Conservation (phyloP, 2,797 vertebrate genomes). For the Epinephelus awoara region DNA sequence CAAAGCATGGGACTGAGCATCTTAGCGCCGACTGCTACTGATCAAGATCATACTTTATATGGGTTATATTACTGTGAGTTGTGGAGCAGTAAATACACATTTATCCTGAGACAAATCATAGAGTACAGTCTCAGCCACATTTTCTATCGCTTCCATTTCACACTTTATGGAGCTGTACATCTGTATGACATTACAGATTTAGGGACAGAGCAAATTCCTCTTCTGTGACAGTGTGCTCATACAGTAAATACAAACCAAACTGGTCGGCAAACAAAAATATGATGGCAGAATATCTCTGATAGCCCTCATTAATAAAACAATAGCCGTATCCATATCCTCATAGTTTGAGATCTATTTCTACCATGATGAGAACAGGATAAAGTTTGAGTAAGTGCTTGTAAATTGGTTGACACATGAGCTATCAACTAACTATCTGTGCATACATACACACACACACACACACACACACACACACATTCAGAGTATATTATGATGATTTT, state of each 20-base stretch:
- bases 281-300: constrained; percentile 8
- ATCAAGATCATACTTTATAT: constrained; percentile 50
- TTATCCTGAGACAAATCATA: constrained; percentile 65
- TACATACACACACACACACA: not conserved
- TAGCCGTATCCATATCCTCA: not conserved
- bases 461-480: not conserved
- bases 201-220: constrained; percentile 32
- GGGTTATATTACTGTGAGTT: constrained; percentile 36
- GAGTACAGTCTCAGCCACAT: constrained; percentile 38
- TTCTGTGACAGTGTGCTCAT: constrained; percentile 35
- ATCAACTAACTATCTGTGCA: constrained; percentile 10
- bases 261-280: constrained; percentile 11
- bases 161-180: constrained; percentile 70
- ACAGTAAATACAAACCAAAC: constrained; percentile 46
- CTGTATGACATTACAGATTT: constrained; percentile 49
- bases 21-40: constrained; percentile 28
- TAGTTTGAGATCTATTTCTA: constrained; percentile 7
- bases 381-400: constrained; percentile 1
- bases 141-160: constrained; percentile 73
- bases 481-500: constrained; percentile 18
- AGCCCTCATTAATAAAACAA: constrained; percentile 23
- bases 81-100: constrained; percentile 53
- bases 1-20: not conserved
- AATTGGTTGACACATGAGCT: constrained; percentile 7
- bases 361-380: not conserved